Evolutionary conservation across 2,797 vertebrate species (phyloP).

Genomic region (Sparidentex hasta): DNA sequence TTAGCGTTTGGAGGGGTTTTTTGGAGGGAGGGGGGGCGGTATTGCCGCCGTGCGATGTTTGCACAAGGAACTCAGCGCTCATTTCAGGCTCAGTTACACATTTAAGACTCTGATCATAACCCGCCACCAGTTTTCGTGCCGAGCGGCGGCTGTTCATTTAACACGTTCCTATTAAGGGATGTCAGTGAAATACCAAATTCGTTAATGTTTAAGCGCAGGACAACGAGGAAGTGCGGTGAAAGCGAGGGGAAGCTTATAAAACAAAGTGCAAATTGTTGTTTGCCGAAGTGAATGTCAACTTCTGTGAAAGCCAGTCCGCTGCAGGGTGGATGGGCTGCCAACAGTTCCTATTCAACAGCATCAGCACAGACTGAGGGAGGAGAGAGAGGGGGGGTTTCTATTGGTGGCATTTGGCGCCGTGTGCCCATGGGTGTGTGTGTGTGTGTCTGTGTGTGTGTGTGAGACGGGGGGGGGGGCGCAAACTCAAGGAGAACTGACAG

Average conservation of each 20-base stretch:
- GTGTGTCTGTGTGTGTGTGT: constrained; percentile 4
- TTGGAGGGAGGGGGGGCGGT: background rate
- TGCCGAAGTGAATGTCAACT: constrained; percentile 70
- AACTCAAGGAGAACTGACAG: constrained; percentile 29
- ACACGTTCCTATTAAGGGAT: constrained; percentile 6
- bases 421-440: constrained; percentile 9
- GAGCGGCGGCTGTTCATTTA: constrained; percentile 14
- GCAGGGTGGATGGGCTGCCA: constrained; percentile 60
- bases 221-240: constrained; percentile 50
- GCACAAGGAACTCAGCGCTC: background rate
- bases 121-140: background rate
- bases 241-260: constrained; percentile 37
- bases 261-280: constrained; percentile 73
- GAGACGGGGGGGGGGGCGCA: background rate
- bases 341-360: constrained; percentile 67
- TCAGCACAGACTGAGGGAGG: constrained; percentile 39
- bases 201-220: constrained; percentile 53
- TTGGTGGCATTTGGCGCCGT: constrained; percentile 49
- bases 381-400: constrained; percentile 2
- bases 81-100: background rate
- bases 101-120: background rate
- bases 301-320: constrained; percentile 65
- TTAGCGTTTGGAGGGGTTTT: background rate
- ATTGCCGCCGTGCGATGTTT: background rate
- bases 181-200: background rate